Conservation (phyloP, 2,113 vertebrate genomes). For the Anthoscopus minutus region DNA sequence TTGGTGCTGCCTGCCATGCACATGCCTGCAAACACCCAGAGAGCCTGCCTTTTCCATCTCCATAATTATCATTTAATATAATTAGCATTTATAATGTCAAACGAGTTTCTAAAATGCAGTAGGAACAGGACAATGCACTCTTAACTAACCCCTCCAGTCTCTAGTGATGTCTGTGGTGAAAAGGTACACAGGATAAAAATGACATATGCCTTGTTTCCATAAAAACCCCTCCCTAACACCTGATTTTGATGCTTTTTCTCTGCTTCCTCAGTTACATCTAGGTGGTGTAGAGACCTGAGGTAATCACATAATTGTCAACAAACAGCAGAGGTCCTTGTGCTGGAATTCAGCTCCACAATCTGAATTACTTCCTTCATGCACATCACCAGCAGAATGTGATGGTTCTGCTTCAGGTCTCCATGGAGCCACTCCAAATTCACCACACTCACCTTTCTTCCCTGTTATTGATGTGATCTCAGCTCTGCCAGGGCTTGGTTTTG, state of each 20-base stretch:
- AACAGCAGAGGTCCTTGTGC: background rate
- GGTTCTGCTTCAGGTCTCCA: background rate
- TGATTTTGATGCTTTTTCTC: background rate
- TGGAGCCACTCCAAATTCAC: background rate
- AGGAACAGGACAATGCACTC: background rate
- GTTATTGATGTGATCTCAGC: accelerated
- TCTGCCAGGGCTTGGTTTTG: background rate
- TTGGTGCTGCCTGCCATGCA: background rate
- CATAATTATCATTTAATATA: background rate
- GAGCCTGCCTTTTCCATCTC: background rate
- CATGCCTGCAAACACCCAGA: background rate
- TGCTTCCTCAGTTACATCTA: background rate
- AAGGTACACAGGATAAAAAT: background rate
- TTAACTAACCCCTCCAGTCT: background rate
- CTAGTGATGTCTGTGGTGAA: background rate
- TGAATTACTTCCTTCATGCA: background rate
- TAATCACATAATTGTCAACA: background rate
- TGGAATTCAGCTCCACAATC: background rate
- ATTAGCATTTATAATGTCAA: background rate
- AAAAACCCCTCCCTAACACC: background rate
- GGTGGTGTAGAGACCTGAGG: background rate
- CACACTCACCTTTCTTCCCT: background rate
- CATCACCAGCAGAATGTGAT: background rate
- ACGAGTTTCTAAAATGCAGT: background rate
- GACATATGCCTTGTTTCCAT: background rate